A percentile compares a stretch with the other conserved stretches of the same genome.
Conservation (phyloP, 2,888 invertebrate genomes). For the Synergus itoensis region DNA sequence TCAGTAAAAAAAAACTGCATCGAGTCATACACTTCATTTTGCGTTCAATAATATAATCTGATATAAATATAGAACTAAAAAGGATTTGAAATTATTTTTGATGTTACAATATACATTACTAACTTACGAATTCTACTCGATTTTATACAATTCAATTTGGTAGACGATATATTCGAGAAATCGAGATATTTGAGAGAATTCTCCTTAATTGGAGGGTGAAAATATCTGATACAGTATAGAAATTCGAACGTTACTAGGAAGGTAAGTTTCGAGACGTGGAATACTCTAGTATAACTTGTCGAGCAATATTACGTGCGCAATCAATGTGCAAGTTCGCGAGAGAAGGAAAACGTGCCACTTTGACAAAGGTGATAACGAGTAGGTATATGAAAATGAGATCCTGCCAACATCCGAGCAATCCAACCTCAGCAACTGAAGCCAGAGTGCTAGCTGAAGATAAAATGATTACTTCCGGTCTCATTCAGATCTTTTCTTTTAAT, state of each 20-base stretch:
- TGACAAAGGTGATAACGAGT: constrained; percentile 5
- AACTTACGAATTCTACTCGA: neutral
- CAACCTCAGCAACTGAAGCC: neutral
- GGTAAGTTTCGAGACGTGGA: neutral
- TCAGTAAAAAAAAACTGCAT: neutral
- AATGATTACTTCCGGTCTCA: constrained; percentile 69
- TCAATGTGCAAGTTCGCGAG: constrained; percentile 1
- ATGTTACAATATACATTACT: neutral
- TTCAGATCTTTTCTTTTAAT: constrained; percentile 69
- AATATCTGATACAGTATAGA: neutral
- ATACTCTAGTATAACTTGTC: neutral
- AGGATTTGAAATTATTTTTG: neutral
- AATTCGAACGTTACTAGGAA: neutral
- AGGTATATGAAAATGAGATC: neutral
- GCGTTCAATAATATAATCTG: neutral
- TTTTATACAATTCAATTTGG: neutral
- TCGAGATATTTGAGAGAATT: neutral
- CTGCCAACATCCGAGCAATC: neutral
- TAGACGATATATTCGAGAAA: neutral
- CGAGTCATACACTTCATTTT: neutral
- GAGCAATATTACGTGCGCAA: neutral
- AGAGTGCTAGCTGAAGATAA: constrained; percentile 66
- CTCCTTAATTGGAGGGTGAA: neutral
- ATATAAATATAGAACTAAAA: neutral
- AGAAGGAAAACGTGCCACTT: constrained; percentile 1